Evolutionary conservation across 1,140 invertebrate species (phyloP), one percentile per base, ranked within the genome.

Genomic region (Archegozetes longisetosus): DNA sequence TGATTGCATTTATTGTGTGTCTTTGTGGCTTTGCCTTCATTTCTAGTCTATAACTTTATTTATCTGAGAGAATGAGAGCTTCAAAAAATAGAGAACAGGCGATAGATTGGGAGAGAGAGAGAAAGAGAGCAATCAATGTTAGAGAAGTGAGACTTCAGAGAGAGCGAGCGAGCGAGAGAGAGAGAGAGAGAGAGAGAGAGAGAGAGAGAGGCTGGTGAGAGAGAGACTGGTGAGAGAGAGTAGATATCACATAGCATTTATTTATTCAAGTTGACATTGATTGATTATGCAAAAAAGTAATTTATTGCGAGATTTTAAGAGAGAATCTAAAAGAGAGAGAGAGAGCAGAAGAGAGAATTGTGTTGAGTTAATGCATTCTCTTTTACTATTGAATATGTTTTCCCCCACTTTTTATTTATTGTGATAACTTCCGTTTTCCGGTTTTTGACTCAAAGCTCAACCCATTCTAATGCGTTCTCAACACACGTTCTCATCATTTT

Each of bases 261-360:
- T 28, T 23, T 14, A 24, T 61, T 53, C 54, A 55, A 23, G 56
- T 27, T 61, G 59, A 61, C 53, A 22, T 60, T 61, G 59, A 59
- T 60, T 28, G 53, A 59, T 59, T 61, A 59, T 61, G 55, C 59
- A 61, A 61, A 59, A 40, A 59, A 40, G 53, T 60, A 61, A 60
- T 60, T 60, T 60, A 61, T 60, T 59, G 53, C 57, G 12, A 55
- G 50, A 51, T 51, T 51, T 51, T 51, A n/a, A 55, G 27, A 28
- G n/a, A 55, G 23, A 17, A 9, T 13, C 20, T n/a, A 40, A n/a
- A 55, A 9, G 13, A 17, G 20, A 53, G 25, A n/a, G n/a, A n/a
- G n/a, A n/a, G n/a, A n/a, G n/a, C n/a, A n/a, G n/a, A n/a, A n/a
- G n/a, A 9, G 32, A 40, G 17, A 40, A 40, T 40, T 40, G 17